Evolutionary conservation across 2,797 vertebrate genomes (phyloP).

Genomic region (Onychomys torridus): DNA sequence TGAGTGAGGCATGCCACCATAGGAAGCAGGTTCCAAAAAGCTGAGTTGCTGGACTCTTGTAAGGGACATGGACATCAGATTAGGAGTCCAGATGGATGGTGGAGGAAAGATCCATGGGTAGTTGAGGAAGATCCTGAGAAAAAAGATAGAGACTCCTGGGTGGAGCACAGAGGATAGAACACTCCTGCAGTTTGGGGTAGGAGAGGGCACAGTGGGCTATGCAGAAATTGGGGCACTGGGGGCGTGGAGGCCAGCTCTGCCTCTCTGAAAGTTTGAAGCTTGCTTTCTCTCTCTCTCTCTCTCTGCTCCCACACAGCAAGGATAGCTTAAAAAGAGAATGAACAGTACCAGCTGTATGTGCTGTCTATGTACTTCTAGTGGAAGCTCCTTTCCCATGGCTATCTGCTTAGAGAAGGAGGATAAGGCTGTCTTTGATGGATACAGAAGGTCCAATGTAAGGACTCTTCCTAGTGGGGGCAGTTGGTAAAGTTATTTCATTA

Average conservation of each 20-base stretch:
- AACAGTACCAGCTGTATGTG: neutral
- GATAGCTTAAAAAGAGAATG: neutral
- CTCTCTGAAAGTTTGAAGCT: constrained; percentile 13
- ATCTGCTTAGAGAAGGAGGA: neutral
- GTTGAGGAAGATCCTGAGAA: neutral
- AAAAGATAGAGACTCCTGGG: neutral
- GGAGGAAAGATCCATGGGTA: neutral
- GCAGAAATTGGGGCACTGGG: neutral
- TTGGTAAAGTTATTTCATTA: constrained; percentile 8
- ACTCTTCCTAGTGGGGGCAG: neutral
- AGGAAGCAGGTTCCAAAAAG: too few relatives aligned
- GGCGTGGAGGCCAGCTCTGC: neutral
- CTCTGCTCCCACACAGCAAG: neutral
- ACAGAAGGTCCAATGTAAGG: neutral
- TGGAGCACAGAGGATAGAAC: too few relatives aligned
- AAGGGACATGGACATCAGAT: neutral
- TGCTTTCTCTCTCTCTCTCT: too few relatives aligned
- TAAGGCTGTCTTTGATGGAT: neutral
- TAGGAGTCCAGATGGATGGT: neutral
- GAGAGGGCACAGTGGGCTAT: neutral
- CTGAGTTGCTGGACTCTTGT: neutral
- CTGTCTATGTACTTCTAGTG: neutral
- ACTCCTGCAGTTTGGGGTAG: rapidly evolving
- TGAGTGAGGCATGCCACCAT: too few relatives aligned
- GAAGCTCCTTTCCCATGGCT: neutral